Conservation (phyloP, 2,113 vertebrate genomes). For the Tenrec ecaudatus region DNA sequence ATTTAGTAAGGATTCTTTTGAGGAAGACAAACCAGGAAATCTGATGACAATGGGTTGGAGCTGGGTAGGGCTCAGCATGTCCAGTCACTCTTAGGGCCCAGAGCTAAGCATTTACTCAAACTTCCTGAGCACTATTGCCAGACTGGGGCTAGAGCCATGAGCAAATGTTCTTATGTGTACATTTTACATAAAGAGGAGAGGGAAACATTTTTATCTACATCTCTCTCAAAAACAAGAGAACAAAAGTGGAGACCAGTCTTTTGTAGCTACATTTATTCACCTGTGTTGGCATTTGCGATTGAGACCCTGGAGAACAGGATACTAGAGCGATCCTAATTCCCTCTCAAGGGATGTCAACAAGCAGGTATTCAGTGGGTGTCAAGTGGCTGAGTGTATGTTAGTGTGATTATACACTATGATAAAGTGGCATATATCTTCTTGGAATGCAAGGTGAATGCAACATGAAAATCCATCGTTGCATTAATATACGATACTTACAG, state of each 20-base stretch:
- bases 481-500: background rate
- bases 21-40: background rate
- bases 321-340: too few species aligned
- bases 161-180: background rate
- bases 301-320: too few species aligned
- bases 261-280: too few species aligned
- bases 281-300: too few species aligned
- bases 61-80: background rate
- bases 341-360: too few species aligned
- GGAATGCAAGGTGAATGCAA: background rate
- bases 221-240: background rate
- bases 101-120: background rate
- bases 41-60: background rate
- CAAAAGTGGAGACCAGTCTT: too few species aligned
- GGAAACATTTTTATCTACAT: background rate
- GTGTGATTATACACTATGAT: background rate
- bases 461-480: background rate
- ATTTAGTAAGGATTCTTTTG: background rate
- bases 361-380: too few species aligned
- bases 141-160: too few species aligned
- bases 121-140: background rate
- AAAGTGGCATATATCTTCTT: background rate
- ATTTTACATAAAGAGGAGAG: background rate
- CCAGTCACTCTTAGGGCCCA: background rate
- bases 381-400: background rate